Conservation (phyloP, 2,113 vertebrate species). For the Tyrannus savana region DNA sequence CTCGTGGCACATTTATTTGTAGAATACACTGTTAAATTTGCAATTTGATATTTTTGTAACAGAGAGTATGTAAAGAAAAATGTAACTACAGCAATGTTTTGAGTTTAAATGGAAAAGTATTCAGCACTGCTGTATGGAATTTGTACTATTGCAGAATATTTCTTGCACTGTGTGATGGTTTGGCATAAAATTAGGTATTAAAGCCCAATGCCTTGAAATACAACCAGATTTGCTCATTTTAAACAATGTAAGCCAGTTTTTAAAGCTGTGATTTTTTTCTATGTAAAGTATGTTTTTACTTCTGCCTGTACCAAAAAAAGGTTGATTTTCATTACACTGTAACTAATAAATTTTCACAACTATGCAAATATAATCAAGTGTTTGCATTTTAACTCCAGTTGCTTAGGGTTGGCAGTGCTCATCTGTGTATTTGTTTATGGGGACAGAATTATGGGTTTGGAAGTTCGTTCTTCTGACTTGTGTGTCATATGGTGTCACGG, state of each 20-base stretch:
- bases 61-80: slow-evolving; percentile 41
- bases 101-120: slow-evolving; percentile 47
- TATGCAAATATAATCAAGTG: slow-evolving; percentile 39
- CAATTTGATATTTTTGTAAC: slow-evolving; percentile 51
- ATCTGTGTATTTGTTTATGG: neutral
- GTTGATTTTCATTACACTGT: slow-evolving; percentile 51
- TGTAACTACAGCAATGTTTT: slow-evolving; percentile 25
- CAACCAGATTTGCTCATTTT: slow-evolving; percentile 52
- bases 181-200: slow-evolving; percentile 41
- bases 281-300: slow-evolving; percentile 60
- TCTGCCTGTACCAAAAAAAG: slow-evolving; percentile 60
- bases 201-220: slow-evolving; percentile 61
- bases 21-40: slow-evolving; percentile 58
- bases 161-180: slow-evolving; percentile 51
- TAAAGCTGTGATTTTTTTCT: slow-evolving; percentile 62
- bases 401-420: neutral
- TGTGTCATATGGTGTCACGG: neutral
- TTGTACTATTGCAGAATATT: slow-evolving; percentile 24
- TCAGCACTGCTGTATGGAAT: slow-evolving; percentile 53
- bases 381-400: neutral
- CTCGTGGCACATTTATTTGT: slow-evolving; percentile 51
- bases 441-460: neutral
- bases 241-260: slow-evolving; percentile 59
- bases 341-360: slow-evolving; percentile 71
- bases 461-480: neutral